Evolutionary conservation across 2,888 invertebrate species (phyloP), one percentile per base, ranked within the genome.

Genomic region (Physocephala rufipes): DNA sequence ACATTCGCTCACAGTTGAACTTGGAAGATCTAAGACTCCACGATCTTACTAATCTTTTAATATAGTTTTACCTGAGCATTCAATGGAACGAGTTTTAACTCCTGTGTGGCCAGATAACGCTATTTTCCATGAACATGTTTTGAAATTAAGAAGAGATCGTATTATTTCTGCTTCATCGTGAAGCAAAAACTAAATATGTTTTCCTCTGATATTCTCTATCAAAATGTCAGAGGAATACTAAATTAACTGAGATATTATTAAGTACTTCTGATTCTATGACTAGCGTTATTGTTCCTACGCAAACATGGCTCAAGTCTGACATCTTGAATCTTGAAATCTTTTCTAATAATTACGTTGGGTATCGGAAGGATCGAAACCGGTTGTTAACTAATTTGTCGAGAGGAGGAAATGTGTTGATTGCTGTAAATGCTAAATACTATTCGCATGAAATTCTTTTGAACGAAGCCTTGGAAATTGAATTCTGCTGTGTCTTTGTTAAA

Each of bases 231-330:
- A 12, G 53, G 53, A 12, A 53, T 21, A 53, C 53, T n/a, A n/a
- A 53, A 53, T 21, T 53, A 21, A n/a, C 19, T 53, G 53, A 53
- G 12, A 13, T 53, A 12, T 53, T 53, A 21, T 9, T 19, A n/a
- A 53, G 21, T 21, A 53, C 21, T 21, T 21, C n/a, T 19, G 53
- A 53, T n/a, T 5, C 19, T 5, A n/a, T 21, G 2, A 21, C 12
- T 53, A 21, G 12, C 9, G 21, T 53, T n/a, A 53, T 53, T 1
- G 53, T 21, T 2, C n/a, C 21, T 4, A 21, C n/a, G 9, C 21
- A 53, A 53, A 53, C 53, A 19, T 53, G 53, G 53, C 53, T 53
- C 21, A 53, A n/a, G 53, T 21, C 53, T 9, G 53, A 53, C 2
- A 9, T 53, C 9, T n/a, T 53, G 24, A 53, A 53, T 53, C 21